These are phyloP conservation scores for Ochropacha duplaris DNA, from an alignment of 2,888 invertebrate genomes.

Conservation along the genomic window DNA sequence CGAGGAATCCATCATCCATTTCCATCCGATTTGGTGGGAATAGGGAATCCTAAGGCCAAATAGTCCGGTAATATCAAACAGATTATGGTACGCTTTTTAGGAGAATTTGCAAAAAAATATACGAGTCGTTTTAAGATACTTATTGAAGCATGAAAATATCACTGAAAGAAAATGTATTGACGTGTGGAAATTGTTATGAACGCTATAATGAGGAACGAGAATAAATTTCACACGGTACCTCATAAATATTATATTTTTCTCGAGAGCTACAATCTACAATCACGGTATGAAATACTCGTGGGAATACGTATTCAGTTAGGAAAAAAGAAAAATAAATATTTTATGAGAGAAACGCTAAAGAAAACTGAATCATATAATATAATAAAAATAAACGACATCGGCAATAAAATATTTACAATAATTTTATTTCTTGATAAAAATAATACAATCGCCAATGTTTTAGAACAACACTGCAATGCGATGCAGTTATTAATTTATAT, in stretches of 20 bases:
- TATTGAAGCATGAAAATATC: background rate
- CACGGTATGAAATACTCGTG: background rate
- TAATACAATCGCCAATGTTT: background rate
- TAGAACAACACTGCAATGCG: slow-evolving; percentile 16
- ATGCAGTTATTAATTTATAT: slow-evolving; percentile 10
- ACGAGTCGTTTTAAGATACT: background rate
- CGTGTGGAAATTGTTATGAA: background rate
- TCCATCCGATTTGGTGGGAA: no score
- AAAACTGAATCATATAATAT: background rate
- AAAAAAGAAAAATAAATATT: background rate
- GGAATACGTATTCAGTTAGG: background rate
- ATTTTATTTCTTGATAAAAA: background rate
- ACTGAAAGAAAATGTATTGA: background rate
- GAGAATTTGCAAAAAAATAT: no score
- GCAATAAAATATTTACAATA: background rate
- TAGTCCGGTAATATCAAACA: no score
- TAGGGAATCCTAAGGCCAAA: no score
- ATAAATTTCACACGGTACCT: background rate
- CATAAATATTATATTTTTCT: background rate
- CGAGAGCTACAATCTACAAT: background rate
- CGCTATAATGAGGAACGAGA: background rate
- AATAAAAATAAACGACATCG: background rate
- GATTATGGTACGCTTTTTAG: no score
- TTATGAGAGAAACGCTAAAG: background rate
- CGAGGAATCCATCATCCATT: no score